A percentile compares a stretch with the other conserved stretches of the same genome.
Evolutionary conservation across 2,888 invertebrate genomes (phyloP).

Genomic region (Cybosia mesomella): DNA sequence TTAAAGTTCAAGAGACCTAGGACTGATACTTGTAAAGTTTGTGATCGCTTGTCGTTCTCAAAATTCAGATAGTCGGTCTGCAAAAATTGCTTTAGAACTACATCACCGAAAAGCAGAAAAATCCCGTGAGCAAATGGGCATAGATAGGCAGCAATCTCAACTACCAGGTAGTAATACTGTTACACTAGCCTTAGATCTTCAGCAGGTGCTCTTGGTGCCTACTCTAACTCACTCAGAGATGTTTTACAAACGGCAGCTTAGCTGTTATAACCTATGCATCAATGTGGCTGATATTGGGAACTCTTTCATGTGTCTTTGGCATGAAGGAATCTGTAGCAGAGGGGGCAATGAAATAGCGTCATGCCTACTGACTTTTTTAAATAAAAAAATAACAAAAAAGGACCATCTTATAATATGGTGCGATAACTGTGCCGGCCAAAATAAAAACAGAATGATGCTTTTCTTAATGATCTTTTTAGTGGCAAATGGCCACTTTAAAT

Average conservation of each 20-base stretch:
- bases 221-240: conserved; percentile 5
- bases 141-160: neutral
- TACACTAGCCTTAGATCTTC: neutral
- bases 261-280: conserved; percentile 7
- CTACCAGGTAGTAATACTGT: conserved; percentile 7
- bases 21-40: neutral
- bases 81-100: conserved; percentile 6
- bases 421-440: conserved; percentile 5
- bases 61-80: neutral
- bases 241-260: conserved; percentile 9
- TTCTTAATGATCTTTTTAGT: conserved; percentile 1
- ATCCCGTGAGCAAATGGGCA: neutral
- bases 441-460: neutral
- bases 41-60: neutral
- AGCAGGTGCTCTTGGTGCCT: conserved; percentile 3
- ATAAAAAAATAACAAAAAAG: neutral
- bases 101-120: conserved; percentile 10
- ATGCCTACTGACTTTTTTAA: conserved; percentile 4
- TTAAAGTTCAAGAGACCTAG: neutral
- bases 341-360: conserved; percentile 6
- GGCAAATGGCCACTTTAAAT: conserved; percentile 2
- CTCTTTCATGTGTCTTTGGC: conserved; percentile 5
- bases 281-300: conserved; percentile 3
- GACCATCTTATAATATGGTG: conserved; percentile 7
- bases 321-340: conserved; percentile 7